Conservation (phyloP, 2,888 invertebrate species). For the Hanleya hanleyi region DNA sequence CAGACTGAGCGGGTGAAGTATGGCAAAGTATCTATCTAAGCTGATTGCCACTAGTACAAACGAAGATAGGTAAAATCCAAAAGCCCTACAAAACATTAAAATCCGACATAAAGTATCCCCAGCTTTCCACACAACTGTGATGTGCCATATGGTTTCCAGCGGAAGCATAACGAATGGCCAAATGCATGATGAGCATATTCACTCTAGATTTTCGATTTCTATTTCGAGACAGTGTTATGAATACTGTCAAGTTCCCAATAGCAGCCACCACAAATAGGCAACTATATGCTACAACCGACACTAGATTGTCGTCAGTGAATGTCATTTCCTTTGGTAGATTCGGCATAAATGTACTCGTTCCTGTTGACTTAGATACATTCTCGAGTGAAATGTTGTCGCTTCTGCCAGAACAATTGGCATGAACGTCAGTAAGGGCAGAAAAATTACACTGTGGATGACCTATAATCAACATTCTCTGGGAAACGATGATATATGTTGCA, state of each 20-base stretch:
- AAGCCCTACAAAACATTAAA: slow-evolving; percentile 82
- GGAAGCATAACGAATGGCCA: slow-evolving; percentile 85
- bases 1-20: slow-evolving; percentile 82
- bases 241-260: slow-evolving; percentile 86
- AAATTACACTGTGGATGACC: too few species aligned
- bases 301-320: slow-evolving; percentile 88
- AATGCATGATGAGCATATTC: slow-evolving; percentile 84
- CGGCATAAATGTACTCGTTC: too few species aligned
- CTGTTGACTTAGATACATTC: too few species aligned
- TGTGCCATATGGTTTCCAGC: slow-evolving; percentile 79
- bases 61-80: slow-evolving; percentile 85
- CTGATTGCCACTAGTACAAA: slow-evolving; percentile 83
- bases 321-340: slow-evolving; percentile 79
- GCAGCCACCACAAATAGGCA: slow-evolving; percentile 79
- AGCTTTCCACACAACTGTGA: slow-evolving; percentile 84
- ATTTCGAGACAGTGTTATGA: slow-evolving; percentile 80
- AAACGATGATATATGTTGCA: too few species aligned
- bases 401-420: too few species aligned
- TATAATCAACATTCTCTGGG: too few species aligned
- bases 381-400: too few species aligned
- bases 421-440: too few species aligned
- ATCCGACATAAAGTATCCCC: slow-evolving; percentile 83
- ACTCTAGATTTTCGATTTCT: slow-evolving; percentile 80
- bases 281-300: slow-evolving; percentile 88
- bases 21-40: slow-evolving; percentile 85